These are phyloP conservation scores for Mermis nigrescens DNA, from an alignment of 2,888 invertebrate species.

Conservation along the genomic window DNA sequence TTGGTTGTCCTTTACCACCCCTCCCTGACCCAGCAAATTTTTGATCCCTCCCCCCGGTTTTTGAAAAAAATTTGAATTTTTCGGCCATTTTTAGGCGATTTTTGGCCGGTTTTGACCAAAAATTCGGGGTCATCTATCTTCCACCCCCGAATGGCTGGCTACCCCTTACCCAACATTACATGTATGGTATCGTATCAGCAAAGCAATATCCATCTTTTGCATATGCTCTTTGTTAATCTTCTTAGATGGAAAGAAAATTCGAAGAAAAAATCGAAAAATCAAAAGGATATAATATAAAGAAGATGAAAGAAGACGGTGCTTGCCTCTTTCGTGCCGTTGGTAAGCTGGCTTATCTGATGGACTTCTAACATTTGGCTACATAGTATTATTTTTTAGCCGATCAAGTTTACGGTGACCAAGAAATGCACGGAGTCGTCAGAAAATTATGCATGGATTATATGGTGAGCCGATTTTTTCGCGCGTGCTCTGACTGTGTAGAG, in stretches of 20 bases:
- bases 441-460: constrained; percentile 75
- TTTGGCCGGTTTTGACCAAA: too few relatives aligned
- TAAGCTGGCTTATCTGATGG: constrained; percentile 22
- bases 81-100: too few relatives aligned
- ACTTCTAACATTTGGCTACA: neutral
- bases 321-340: constrained; percentile 64
- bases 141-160: too few relatives aligned
- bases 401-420: constrained; percentile 73
- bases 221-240: too few relatives aligned
- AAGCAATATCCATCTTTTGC: too few relatives aligned
- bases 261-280: constrained; percentile 48
- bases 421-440: constrained; percentile 60
- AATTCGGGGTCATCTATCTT: too few relatives aligned
- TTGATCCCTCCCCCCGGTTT: too few relatives aligned
- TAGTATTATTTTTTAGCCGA: constrained; percentile 42
- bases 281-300: constrained; percentile 55
- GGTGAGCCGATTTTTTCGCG: constrained; percentile 39
- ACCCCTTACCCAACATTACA: too few relatives aligned
- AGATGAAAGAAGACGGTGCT: constrained; percentile 68
- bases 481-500: neutral
- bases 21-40: too few relatives aligned
- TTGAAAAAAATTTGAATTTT: too few relatives aligned
- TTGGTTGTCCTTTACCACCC: too few relatives aligned
- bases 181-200: too few relatives aligned
- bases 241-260: constrained; percentile 49